Evolutionary conservation across 2,888 invertebrate genomes (phyloP).

Genomic region (Agriopis marginaria): DNA sequence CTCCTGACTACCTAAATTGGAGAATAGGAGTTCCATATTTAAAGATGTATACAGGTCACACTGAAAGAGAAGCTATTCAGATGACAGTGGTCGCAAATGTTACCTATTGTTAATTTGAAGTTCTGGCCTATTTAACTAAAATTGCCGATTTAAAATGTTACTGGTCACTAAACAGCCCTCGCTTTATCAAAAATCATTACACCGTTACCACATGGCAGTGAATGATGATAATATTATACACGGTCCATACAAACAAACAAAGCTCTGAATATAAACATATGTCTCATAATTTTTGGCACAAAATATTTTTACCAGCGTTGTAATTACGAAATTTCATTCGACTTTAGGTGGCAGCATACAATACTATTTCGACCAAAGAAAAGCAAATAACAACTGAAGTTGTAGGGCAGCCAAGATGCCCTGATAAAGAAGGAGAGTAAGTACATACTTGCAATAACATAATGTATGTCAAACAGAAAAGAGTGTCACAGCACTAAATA

Average conservation of each 20-base stretch:
- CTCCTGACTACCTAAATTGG: slow-evolving; percentile 6
- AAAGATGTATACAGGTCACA: neutral
- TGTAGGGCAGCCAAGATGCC: slow-evolving; percentile 46
- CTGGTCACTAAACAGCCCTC: too few relatives aligned
- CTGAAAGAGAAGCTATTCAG: neutral
- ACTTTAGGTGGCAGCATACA: neutral
- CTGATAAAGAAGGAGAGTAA: slow-evolving; percentile 57
- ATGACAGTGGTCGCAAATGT: neutral
- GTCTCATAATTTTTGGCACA: neutral
- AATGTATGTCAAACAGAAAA: slow-evolving; percentile 77
- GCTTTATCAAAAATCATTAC: too few relatives aligned
- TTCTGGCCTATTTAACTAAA: too few relatives aligned
- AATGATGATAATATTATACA: too few relatives aligned
- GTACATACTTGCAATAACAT: slow-evolving; percentile 68
- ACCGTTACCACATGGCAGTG: too few relatives aligned
- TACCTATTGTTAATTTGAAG: neutral
- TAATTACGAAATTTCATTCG: neutral
- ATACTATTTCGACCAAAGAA: slow-evolving; percentile 23
- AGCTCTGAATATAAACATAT: neutral
- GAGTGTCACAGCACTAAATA: slow-evolving; percentile 79
- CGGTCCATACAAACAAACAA: neutral
- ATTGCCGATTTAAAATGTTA: too few relatives aligned
- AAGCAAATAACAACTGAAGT: slow-evolving; percentile 23
- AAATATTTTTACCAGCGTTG: neutral
- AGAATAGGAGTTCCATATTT: neutral